A percentile compares a stretch with the other conserved stretches of the same genome.
Evolutionary conservation across 2,888 invertebrate species (phyloP).

Genomic region (Tetragonisca angustula): DNA sequence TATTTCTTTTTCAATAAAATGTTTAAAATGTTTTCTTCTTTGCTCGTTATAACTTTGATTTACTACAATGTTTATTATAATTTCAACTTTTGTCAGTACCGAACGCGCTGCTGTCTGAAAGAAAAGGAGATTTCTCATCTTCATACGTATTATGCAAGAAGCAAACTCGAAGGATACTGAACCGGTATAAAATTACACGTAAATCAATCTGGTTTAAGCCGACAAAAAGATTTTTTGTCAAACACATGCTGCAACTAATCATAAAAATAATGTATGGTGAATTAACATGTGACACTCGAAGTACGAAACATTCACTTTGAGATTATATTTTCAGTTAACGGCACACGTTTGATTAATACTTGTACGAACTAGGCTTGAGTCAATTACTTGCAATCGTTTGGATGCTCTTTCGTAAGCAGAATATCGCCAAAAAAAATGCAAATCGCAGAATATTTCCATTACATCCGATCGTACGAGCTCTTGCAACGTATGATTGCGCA

Average conservation of each 20-base stretch:
- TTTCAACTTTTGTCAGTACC: too few relatives aligned
- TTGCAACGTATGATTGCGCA: not conserved
- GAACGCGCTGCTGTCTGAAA: not conserved
- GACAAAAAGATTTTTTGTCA: not conserved
- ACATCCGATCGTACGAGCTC: not conserved
- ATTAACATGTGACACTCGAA: not conserved
- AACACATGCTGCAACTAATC: not conserved
- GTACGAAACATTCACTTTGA: not conserved
- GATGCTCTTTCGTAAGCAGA: not conserved
- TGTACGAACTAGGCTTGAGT: not conserved
- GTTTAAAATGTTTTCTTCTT: too few relatives aligned
- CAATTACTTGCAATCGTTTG: not conserved
- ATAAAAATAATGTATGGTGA: not conserved
- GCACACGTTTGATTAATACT: not conserved
- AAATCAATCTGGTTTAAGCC: not conserved
- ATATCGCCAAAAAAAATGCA: not conserved
- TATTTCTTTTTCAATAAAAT: too few relatives aligned
- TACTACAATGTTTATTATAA: too few relatives aligned
- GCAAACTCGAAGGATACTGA: not conserved
- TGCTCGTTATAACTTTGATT: too few relatives aligned
- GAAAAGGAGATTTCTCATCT: not conserved
- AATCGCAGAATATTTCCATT: not conserved
- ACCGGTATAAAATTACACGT: not conserved
- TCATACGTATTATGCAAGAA: not conserved
- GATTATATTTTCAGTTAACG: not conserved